phyloP scores from a whole-genome alignment of 2,888 invertebrate genomes.

The Eulithis prunata region DNA sequence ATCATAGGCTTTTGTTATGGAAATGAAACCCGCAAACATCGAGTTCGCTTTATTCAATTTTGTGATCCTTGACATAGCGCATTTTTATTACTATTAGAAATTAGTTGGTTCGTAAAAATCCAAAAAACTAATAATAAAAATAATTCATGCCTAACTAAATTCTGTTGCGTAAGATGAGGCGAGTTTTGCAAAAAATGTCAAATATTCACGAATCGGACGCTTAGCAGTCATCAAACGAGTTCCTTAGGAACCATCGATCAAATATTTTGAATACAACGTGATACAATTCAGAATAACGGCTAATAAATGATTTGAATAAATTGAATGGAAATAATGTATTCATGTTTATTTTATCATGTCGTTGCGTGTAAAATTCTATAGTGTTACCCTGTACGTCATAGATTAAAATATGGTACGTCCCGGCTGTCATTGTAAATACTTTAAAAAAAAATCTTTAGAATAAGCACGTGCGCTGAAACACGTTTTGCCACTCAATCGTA shows the following conservation, averaged over 20 bases:
- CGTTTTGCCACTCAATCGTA: slow-evolving; percentile 8
- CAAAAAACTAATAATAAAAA: too few species aligned
- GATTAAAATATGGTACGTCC: background rate
- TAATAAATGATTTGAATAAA: background rate
- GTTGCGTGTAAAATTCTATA: too few species aligned
- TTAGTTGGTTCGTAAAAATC: background rate
- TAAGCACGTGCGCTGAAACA: slow-evolving; percentile 16
- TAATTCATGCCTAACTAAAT: too few species aligned
- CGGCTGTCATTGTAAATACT: slow-evolving; percentile 8
- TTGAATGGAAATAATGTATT: background rate
- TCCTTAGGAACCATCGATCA: background rate
- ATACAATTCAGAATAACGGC: background rate
- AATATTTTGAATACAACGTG: background rate
- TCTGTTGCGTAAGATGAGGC: too few species aligned
- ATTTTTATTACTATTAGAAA: background rate
- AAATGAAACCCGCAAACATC: too few species aligned
- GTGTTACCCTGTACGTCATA: too few species aligned
- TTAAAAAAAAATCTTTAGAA: background rate
- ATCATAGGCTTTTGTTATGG: too few species aligned
- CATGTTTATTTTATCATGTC: background rate
- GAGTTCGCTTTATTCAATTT: too few species aligned
- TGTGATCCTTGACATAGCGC: too few species aligned
- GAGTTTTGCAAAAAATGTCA: background rate
- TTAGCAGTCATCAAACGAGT: background rate
- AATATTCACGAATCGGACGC: background rate